A percentile compares a stretch with the other conserved stretches of the same genome.
Conservation (phyloP, 2,888 invertebrate genomes). For the Tetramorium bicarinatum region DNA sequence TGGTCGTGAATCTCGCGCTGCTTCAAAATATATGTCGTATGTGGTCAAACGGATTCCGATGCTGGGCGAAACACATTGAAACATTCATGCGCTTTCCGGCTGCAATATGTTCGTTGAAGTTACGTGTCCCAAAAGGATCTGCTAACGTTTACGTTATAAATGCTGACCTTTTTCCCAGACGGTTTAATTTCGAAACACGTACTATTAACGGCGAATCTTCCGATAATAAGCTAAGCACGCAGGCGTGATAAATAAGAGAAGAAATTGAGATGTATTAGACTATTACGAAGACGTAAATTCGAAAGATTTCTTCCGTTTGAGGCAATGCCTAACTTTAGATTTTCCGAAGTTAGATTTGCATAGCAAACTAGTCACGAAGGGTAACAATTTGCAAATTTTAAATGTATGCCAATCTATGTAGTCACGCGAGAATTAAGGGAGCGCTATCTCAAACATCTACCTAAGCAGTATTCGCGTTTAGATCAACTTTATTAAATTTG, state of each 20-base stretch:
- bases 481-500: conserved; percentile 22
- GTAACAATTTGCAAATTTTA: conserved; percentile 27
- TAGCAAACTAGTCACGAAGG: conserved; percentile 19
- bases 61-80: conserved; percentile 46
- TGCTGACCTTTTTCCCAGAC: neutral
- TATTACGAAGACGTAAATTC: neutral
- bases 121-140: conserved; percentile 15
- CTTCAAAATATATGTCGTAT: conserved; percentile 25
- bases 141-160: conserved; percentile 1
- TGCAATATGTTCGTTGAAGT: conserved; percentile 31
- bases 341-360: conserved; percentile 30
- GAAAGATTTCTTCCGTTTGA: neutral
- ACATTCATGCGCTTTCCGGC: conserved; percentile 50
- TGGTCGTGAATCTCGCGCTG: conserved; percentile 8
- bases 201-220: neutral
- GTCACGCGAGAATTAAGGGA: conserved; percentile 14
- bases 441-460: conserved; percentile 10
- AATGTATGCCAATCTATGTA: conserved; percentile 26
- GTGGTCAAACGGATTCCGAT: conserved; percentile 29
- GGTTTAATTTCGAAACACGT: conserved; percentile 1
- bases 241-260: neutral
- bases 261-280: conserved; percentile 14
- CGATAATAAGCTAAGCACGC: conserved; percentile 12
- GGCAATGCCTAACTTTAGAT: conserved; percentile 16
- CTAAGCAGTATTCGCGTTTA: conserved; percentile 14